These are phyloP conservation scores for Darevskia mixta DNA, from an alignment of 2,797 vertebrate species.

Conservation along the genomic window DNA sequence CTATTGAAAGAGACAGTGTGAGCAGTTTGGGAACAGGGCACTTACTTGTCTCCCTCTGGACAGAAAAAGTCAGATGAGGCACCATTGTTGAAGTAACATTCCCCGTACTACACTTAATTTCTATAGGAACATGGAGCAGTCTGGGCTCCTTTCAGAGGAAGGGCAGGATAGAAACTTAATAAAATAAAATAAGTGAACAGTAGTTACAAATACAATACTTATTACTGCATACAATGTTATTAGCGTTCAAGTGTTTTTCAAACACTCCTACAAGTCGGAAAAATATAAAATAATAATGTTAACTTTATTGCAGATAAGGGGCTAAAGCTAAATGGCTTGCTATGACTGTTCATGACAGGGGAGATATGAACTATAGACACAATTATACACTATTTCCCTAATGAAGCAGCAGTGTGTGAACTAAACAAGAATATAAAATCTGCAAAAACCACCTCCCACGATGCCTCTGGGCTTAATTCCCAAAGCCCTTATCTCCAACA, in stretches of 20 bases:
- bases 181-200: neutral
- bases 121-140: neutral
- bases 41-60: neutral
- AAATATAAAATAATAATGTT: neutral
- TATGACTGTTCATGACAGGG: neutral
- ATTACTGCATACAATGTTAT: neutral
- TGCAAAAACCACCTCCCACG: neutral
- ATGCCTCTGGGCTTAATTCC: neutral
- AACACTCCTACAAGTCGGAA: neutral
- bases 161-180: no score
- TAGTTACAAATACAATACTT: neutral
- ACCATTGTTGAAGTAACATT: neutral
- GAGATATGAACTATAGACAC: neutral
- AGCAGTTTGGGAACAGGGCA: neutral
- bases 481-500: neutral
- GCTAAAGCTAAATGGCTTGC: no score
- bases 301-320: neutral
- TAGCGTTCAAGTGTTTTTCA: neutral
- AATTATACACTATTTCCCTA: neutral
- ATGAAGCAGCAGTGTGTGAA: neutral
- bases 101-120: neutral
- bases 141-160: no score
- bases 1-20: neutral
- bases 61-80: neutral
- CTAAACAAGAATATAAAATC: neutral